Evolutionary conservation across 1,140 invertebrate genomes (phyloP).

Genomic region (Mercenaria mercenaria): DNA sequence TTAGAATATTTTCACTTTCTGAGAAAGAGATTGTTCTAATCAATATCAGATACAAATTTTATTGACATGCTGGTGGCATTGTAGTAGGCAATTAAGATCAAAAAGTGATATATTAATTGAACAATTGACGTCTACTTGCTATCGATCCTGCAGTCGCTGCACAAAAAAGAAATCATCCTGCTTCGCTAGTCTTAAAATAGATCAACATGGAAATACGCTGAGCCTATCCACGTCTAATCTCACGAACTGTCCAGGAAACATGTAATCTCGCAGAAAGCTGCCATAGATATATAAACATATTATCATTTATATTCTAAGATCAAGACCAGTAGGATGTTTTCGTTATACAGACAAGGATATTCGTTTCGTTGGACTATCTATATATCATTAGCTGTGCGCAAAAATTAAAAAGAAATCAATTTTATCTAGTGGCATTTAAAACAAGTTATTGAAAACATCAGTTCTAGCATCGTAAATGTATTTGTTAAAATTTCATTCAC

Average conservation of each 20-base stretch:
- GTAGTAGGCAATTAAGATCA: no score
- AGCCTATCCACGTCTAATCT: neutral
- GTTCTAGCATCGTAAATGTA: no score
- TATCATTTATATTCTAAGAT: neutral
- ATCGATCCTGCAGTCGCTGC: no score
- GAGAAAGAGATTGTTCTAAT: no score
- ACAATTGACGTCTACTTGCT: no score
- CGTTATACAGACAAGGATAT: neutral
- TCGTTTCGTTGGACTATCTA: neutral
- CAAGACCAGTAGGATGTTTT: neutral
- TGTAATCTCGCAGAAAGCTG: neutral
- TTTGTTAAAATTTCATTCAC: no score
- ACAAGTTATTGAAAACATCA: no score
- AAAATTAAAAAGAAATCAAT: neutral
- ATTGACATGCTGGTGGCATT: no score
- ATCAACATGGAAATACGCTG: neutral
- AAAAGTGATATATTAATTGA: no score
- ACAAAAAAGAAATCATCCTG: neutral
- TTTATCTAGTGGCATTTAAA: neutral
- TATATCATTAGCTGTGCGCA: neutral
- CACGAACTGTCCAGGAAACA: slow-evolving; percentile 14
- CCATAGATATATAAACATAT: neutral
- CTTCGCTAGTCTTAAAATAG: neutral
- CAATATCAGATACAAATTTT: no score
- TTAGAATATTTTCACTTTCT: no score